phyloP scores from a whole-genome alignment of 2,888 invertebrate species.

The Pelosia muscerda region DNA sequence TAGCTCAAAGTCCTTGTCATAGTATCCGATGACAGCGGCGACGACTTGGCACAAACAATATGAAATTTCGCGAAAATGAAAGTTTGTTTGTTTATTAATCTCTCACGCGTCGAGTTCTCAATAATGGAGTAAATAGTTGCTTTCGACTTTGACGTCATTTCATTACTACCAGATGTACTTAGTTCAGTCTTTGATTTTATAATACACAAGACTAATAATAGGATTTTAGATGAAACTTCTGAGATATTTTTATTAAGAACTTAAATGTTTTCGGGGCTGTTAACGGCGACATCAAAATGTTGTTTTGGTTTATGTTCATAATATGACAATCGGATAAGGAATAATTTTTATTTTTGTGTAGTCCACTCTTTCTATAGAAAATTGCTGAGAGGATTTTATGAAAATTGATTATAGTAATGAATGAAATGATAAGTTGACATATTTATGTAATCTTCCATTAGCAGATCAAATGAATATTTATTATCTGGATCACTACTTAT shows the following conservation, averaged over 20 bases:
- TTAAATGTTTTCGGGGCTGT: neutral
- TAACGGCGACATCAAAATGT: neutral
- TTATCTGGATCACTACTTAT: neutral
- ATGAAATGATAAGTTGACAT: too few relatives aligned
- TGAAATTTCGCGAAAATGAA: neutral
- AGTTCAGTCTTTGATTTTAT: neutral
- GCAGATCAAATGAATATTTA: neutral
- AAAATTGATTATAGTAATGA: too few relatives aligned
- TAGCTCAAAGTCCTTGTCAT: neutral
- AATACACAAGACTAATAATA: neutral
- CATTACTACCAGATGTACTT: neutral
- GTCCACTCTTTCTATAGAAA: too few relatives aligned
- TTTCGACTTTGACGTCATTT: neutral
- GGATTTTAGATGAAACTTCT: too few relatives aligned
- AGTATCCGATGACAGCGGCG: neutral
- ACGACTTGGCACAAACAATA: neutral
- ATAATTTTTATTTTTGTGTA: too few relatives aligned
- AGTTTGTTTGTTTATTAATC: neutral
- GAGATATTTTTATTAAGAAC: neutral
- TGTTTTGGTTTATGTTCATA: neutral
- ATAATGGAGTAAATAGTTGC: neutral
- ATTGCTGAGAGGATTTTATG: too few relatives aligned
- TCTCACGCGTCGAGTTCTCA: neutral
- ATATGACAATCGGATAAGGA: too few relatives aligned
- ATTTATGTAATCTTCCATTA: neutral